These are phyloP conservation scores for Drosophila rellima DNA, from an alignment of 2,888 invertebrate species.

Conservation along the genomic window DNA sequence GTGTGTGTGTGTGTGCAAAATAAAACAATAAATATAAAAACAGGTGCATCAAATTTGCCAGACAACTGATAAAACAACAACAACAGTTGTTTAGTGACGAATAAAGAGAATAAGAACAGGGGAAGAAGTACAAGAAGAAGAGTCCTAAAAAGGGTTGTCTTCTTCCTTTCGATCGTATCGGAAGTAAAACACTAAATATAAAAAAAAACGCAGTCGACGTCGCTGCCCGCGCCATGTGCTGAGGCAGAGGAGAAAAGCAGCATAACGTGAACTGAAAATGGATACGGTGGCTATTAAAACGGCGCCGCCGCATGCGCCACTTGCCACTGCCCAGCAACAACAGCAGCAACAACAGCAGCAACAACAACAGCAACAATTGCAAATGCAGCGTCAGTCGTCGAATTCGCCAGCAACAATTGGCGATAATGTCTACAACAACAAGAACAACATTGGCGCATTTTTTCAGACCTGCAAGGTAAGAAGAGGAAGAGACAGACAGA, in stretches of 20 bases:
- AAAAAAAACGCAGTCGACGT: slow-evolving; percentile 1
- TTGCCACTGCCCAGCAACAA: slow-evolving; percentile 67
- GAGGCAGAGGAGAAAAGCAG: slow-evolving; percentile 14
- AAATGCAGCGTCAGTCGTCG: slow-evolving; percentile 48
- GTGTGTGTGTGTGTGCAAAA: slow-evolving; percentile 9
- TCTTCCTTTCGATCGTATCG: slow-evolving; percentile 33
- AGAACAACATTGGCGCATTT: slow-evolving; percentile 83
- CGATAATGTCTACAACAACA: slow-evolving; percentile 48
- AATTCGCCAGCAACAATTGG: slow-evolving; percentile 49
- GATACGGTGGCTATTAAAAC: slow-evolving; percentile 84
- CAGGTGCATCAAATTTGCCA: slow-evolving; percentile 49
- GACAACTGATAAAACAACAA: slow-evolving; percentile 20
- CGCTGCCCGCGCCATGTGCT: slow-evolving; percentile 41
- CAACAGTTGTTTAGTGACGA: slow-evolving; percentile 29
- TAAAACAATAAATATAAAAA: slow-evolving; percentile 18
- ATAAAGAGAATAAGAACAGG: slow-evolving; percentile 11
- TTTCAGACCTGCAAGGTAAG: slow-evolving; percentile 86
- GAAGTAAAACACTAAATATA: slow-evolving; percentile 4
- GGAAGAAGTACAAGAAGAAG: slow-evolving; percentile 30
- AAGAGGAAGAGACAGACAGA: slow-evolving; percentile 5
- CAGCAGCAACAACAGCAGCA: slow-evolving; percentile 60
- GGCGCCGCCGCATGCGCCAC: slow-evolving; percentile 83
- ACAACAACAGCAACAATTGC: slow-evolving; percentile 37
- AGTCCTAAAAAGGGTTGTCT: slow-evolving; percentile 45
- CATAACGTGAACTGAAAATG: slow-evolving; percentile 56